Evolutionary conservation across 2,113 vertebrate genomes (phyloP).

Genomic region (Chlorocebus sabaeus): DNA sequence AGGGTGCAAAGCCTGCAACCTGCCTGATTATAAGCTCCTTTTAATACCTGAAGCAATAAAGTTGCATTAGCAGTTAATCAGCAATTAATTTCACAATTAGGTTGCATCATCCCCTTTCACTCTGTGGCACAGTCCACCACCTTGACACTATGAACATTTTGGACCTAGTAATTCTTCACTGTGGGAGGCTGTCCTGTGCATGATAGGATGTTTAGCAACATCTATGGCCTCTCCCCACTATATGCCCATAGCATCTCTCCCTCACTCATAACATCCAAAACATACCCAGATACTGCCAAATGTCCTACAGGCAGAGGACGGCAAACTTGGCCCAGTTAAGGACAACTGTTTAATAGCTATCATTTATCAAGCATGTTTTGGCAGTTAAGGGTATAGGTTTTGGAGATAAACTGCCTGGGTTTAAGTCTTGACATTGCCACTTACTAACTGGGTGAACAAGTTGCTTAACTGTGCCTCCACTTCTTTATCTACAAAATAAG

Average conservation of each 20-base stretch:
- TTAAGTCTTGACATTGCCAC: neutral
- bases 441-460: neutral
- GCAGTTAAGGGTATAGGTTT: neutral
- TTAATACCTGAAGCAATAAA: neutral
- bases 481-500: neutral
- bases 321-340: neutral
- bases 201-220: neutral
- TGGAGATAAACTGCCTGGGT: neutral
- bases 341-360: neutral
- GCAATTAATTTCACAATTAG: neutral
- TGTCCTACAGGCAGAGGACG: fast-evolving
- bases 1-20: neutral
- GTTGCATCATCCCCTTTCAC: neutral
- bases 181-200: neutral
- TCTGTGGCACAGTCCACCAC: neutral
- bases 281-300: neutral
- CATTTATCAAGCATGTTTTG: neutral
- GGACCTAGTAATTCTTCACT: neutral
- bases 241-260: neutral
- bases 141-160: neutral
- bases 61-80: neutral
- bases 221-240: neutral
- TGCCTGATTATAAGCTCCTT: neutral
- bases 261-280: neutral
- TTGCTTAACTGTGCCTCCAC: neutral